Evolutionary conservation across 2,888 invertebrate genomes (phyloP).

Genomic region (Xestia rhomboidea): DNA sequence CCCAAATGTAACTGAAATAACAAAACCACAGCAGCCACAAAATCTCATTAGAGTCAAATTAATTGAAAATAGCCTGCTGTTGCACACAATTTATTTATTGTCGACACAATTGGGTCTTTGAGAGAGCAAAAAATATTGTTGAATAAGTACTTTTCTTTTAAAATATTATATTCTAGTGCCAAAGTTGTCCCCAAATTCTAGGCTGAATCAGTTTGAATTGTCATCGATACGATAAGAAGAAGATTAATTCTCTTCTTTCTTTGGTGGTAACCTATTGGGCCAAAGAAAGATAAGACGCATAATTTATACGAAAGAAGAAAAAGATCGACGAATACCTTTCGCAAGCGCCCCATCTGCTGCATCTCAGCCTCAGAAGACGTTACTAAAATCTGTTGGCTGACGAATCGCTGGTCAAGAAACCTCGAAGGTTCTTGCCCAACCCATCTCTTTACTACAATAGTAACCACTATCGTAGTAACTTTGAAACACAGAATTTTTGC

Average conservation of each 20-base stretch:
- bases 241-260: too few species aligned
- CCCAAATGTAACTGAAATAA: conserved; percentile 7
- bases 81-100: conserved; percentile 2
- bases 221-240: too few species aligned
- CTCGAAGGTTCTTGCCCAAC: not conserved
- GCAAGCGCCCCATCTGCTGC: not conserved
- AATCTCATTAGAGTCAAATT: conserved; percentile 7
- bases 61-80: not conserved
- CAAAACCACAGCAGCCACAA: conserved; percentile 6
- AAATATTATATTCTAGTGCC: too few species aligned
- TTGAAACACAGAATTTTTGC: not conserved
- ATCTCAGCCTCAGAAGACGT: not conserved
- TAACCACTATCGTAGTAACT: too few species aligned
- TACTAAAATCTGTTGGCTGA: not conserved
- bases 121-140: not conserved
- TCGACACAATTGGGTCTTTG: not conserved
- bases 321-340: not conserved
- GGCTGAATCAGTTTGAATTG: too few species aligned
- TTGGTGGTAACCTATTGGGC: not conserved
- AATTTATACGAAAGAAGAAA: not conserved
- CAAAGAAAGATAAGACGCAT: not conserved
- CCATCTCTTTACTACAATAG: not conserved
- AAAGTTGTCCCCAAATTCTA: too few species aligned
- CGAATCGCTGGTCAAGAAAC: not conserved
- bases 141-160: not conserved